Evolutionary conservation across 2,113 vertebrate genomes (phyloP).

Genomic region (Macrotus californicus): DNA sequence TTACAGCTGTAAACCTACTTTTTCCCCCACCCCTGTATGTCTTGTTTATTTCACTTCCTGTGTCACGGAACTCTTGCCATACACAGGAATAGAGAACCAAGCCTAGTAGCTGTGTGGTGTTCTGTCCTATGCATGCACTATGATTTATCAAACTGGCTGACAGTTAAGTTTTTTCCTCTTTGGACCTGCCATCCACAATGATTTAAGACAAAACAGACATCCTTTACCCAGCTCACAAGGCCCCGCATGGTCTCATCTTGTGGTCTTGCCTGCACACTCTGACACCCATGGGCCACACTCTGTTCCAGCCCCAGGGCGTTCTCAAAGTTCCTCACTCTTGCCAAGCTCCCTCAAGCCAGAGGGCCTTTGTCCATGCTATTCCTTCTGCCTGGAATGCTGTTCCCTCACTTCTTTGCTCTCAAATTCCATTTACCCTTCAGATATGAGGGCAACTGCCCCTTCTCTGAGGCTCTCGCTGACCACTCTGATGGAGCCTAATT

Average conservation of each 20-base stretch:
- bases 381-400: background rate
- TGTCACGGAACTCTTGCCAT: background rate
- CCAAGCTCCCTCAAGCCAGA: background rate
- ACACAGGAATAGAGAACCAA: background rate
- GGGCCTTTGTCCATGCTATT: background rate
- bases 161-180: background rate
- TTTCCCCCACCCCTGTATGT: background rate
- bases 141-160: background rate
- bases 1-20: background rate
- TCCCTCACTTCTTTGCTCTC: background rate
- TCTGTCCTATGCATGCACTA: background rate
- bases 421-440: background rate
- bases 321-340: background rate
- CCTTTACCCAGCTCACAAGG: background rate
- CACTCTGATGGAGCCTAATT: background rate
- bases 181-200: background rate
- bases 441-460: fast-evolving
- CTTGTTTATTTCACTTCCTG: background rate
- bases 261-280: background rate
- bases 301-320: background rate
- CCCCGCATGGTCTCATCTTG: background rate
- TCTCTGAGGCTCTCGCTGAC: background rate
- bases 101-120: background rate
- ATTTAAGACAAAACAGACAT: background rate
- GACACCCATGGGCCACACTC: too few relatives aligned